Evolutionary conservation across 2,797 vertebrate species (phyloP).

Genomic region (Malacoctenus gilli): DNA sequence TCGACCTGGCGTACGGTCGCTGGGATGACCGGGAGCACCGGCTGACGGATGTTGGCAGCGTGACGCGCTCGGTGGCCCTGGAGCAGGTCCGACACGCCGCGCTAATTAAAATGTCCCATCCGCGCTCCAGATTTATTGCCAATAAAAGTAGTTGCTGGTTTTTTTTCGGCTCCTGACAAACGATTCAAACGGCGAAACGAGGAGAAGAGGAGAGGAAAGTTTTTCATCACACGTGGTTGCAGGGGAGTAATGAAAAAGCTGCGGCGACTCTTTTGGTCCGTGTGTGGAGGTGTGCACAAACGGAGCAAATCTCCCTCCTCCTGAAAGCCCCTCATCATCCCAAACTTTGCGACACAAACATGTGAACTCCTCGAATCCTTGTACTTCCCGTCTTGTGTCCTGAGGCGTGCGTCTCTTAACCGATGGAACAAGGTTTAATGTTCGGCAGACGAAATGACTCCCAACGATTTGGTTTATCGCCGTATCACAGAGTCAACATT

Average conservation of each 20-base stretch:
- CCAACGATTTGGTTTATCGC: too few species aligned
- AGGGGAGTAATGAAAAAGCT: background rate
- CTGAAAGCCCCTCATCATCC: too few species aligned
- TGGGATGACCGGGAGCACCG: conserved; percentile 96
- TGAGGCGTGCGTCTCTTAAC: too few species aligned
- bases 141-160: conserved; percentile 1
- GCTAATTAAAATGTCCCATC: conserved; percentile 10
- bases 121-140: conserved; percentile 3
- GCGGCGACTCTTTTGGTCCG: background rate
- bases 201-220: conserved; percentile 1
- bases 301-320: too few species aligned
- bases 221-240: background rate
- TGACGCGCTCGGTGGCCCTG: conserved; percentile 82
- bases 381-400: too few species aligned
- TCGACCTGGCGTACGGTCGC: conserved; percentile 95
- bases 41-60: conserved; percentile 96
- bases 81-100: conserved; percentile 70
- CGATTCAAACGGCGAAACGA: conserved; percentile 4
- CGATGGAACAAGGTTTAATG: too few species aligned
- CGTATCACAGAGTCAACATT: too few species aligned
- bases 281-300: background rate
- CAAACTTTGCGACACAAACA: too few species aligned
- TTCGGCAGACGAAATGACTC: too few species aligned
- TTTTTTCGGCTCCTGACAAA: conserved; percentile 14
- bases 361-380: too few species aligned